phyloP scores from a whole-genome alignment of 2,113 vertebrate species.

The Pangasianodon hypophthalmus region DNA sequence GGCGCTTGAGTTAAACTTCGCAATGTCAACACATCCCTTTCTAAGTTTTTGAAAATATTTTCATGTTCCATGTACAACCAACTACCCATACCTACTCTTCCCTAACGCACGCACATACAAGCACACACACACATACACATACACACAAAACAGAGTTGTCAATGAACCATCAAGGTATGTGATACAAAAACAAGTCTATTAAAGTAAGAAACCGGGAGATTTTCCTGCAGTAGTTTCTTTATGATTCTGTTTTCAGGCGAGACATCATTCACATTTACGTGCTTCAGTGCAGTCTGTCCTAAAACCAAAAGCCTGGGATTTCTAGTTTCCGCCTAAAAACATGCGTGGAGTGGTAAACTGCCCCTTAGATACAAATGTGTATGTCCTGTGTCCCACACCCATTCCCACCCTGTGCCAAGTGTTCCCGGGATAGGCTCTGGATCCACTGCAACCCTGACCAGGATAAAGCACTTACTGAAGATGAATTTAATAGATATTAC shows the following conservation, averaged over 20 bases:
- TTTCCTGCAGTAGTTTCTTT: background rate
- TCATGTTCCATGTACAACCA: constrained; percentile 13
- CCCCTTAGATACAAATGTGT: background rate
- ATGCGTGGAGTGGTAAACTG: background rate
- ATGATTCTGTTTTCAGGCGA: constrained; percentile 7
- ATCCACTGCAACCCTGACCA: background rate
- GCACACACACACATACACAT: background rate
- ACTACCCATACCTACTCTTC: background rate
- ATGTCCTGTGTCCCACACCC: background rate
- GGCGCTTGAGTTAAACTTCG: constrained; percentile 22
- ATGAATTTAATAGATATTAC: background rate
- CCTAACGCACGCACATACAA: background rate
- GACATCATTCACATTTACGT: constrained; percentile 16
- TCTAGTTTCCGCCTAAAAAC: background rate
- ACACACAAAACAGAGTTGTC: background rate
- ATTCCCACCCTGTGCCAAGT: background rate
- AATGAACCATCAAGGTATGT: constrained; percentile 21
- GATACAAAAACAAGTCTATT: constrained; percentile 22
- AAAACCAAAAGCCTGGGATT: background rate
- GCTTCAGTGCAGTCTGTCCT: background rate
- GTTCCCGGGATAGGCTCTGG: background rate
- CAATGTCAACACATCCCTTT: constrained; percentile 26
- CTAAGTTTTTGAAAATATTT: constrained; percentile 21
- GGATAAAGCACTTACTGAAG: background rate
- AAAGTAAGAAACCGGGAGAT: background rate